A percentile compares a stretch with the other conserved stretches of the same genome.
phyloP scores from a whole-genome alignment of 2,888 invertebrate genomes.

The Apodemia duryi region DNA sequence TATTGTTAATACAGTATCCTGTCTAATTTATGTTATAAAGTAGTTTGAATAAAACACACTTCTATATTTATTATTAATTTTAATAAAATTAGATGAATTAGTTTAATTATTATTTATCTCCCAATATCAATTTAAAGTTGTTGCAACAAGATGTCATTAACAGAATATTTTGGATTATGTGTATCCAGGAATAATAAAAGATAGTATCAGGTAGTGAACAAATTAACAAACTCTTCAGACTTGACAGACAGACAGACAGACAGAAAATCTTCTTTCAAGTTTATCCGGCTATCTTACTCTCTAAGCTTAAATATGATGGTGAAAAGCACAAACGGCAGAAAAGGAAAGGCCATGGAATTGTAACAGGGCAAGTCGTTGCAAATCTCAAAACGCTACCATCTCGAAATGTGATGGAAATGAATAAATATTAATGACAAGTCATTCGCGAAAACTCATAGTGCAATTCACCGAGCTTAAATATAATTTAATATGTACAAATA shows the following conservation, averaged over 20 bases:
- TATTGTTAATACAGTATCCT: background rate
- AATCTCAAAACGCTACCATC: too few relatives aligned
- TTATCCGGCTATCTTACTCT: background rate
- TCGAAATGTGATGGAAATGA: too few relatives aligned
- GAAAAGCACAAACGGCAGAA: too few relatives aligned
- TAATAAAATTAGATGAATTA: slow-evolving; percentile 4
- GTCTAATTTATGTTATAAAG: background rate
- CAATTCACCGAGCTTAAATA: slow-evolving; percentile 24
- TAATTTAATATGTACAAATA: background rate
- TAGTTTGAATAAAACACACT: background rate
- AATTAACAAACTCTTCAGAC: too few relatives aligned
- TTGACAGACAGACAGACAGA: too few relatives aligned
- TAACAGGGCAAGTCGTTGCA: too few relatives aligned
- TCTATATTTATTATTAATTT: background rate
- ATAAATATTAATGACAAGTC: slow-evolving; percentile 57
- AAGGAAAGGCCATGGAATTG: too few relatives aligned
- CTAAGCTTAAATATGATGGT: background rate
- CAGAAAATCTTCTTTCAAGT: too few relatives aligned
- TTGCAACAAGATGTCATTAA: slow-evolving; percentile 71
- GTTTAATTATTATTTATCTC: slow-evolving; percentile 28
- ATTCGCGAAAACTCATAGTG: slow-evolving; percentile 58
- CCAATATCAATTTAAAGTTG: slow-evolving; percentile 45
- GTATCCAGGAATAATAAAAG: slow-evolving; percentile 3
- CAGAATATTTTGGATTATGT: too few relatives aligned
- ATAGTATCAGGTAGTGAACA: background rate